Base-by-base conservation (phyloP, 2,113 vertebrate genomes). In the Paedocypris sp. region DNA sequence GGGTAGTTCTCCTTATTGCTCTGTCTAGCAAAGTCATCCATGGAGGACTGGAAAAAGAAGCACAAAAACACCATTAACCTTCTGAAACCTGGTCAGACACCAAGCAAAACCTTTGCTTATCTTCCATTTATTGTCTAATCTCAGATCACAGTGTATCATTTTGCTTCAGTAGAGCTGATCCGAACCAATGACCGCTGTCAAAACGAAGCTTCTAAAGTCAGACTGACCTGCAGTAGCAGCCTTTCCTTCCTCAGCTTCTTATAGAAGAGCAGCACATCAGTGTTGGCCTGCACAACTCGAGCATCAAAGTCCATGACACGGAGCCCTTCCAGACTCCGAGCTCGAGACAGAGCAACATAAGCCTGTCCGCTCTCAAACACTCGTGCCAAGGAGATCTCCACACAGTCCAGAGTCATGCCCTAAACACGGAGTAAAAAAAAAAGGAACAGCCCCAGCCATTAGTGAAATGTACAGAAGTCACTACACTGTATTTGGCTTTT, bases 281-380 rank as follows among this genome's bases (percentile, higher is more conserved):
- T 79, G 70, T 96, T 85, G 11, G 93, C 93, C 64, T 82, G 84
- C 58, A 99, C 93, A 29, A 89, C 90, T 2, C 45, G 74, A 0
- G 90, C 89, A 70, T 97, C 83, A 68, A 98, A 99, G 68, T 99
- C 95, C 82, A 99, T 85, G 35, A 98, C 89, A 5, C 94, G 84
- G 3, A 99, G 86, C 1, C 93, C 90, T 51, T 86, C 81, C 10
- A 99, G 79, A 59, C 83, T 94, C 0, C 88, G 84, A 33, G 94
- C 95, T 28, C 93, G 75, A 39, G 94, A 99, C 4, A 99, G 83
- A 1, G 94, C 95, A 31, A 99, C 94, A 0, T 99, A 99, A 1
- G 93, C 94, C 76, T 99, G 94, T 1, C 93, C 95, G 0, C 86
- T 85, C 78, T 97, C 94, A 77, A 98, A 99, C 51, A 97, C 95